Conservation (phyloP, 53 echinoderm and acorn worm genomes). For the Crossaster papposus region DNA sequence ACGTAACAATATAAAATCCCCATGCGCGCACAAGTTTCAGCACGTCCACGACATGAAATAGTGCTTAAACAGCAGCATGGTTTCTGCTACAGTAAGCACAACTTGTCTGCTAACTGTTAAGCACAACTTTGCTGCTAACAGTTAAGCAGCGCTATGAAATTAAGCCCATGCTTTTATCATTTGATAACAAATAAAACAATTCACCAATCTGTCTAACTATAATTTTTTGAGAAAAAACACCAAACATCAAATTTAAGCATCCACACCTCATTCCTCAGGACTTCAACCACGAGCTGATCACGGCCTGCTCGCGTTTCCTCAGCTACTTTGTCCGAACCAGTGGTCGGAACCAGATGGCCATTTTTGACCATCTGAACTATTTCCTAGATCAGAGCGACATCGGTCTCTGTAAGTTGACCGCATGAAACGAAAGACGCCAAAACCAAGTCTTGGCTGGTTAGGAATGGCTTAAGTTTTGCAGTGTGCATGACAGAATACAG, state of each 20-base stretch:
- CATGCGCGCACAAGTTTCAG: too few species aligned
- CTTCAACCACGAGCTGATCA: conserved; percentile 94
- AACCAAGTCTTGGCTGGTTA: neutral
- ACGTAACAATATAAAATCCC: too few species aligned
- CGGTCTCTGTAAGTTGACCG: conserved; percentile 88
- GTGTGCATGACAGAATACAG: neutral
- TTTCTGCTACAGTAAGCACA: too few species aligned
- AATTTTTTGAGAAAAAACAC: too few species aligned
- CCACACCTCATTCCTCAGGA: conserved; percentile 58
- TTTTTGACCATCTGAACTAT: conserved; percentile 82
- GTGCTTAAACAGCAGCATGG: too few species aligned
- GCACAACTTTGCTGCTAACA: too few species aligned
- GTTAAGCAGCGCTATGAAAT: too few species aligned
- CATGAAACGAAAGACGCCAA: neutral
- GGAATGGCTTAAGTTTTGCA: neutral
- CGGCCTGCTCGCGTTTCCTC: conserved; percentile 94
- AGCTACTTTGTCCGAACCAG: conserved; percentile 95
- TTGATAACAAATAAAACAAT: too few species aligned
- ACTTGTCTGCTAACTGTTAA: too few species aligned
- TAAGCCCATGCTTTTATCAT: too few species aligned
- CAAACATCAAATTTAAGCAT: neutral
- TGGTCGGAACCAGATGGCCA: conserved; percentile 80
- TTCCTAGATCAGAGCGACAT: conserved; percentile 94
- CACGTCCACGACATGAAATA: too few species aligned
- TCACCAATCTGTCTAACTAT: too few species aligned